phyloP scores from a whole-genome alignment of 2,888 invertebrate genomes.

The Rotaria macrura region DNA sequence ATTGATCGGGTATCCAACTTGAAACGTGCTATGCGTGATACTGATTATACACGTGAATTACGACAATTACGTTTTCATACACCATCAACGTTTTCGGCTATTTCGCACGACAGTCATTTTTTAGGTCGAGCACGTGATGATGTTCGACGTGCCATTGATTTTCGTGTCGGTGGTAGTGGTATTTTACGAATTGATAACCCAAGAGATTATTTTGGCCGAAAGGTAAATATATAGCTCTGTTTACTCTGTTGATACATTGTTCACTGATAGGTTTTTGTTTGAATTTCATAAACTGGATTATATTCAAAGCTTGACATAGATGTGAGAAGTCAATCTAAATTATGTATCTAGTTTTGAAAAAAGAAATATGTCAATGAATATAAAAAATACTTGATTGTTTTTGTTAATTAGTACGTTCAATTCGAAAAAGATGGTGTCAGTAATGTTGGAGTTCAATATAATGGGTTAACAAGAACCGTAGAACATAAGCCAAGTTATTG shows the following conservation, averaged over 20 bases:
- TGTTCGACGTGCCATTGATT: background rate
- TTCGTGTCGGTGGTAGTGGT: background rate
- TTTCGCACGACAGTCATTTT: background rate
- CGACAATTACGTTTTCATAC: background rate
- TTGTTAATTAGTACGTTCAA: slow-evolving; percentile 23
- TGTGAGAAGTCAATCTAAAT: too few relatives aligned
- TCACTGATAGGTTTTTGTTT: too few relatives aligned
- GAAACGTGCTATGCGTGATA: slow-evolving; percentile 6
- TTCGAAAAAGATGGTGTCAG: slow-evolving; percentile 31
- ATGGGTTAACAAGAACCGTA: slow-evolving; percentile 24
- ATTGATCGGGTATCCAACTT: background rate
- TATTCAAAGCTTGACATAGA: too few relatives aligned
- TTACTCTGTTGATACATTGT: too few relatives aligned
- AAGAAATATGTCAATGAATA: too few relatives aligned
- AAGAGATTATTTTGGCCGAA: background rate
- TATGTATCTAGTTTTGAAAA: too few relatives aligned
- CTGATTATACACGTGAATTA: background rate
- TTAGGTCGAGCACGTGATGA: background rate
- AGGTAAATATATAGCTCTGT: background rate
- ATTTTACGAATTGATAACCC: background rate
- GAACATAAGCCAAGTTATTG: slow-evolving; percentile 33
- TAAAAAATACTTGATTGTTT: background rate
- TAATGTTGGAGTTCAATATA: slow-evolving; percentile 33
- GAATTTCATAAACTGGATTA: too few relatives aligned
- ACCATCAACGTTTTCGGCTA: background rate